Percentiles rank a stretch among this genome's conserved stretches.
These are phyloP conservation scores for Harpagoxenus sublaevis DNA, from an alignment of 2,888 invertebrate species.

Conservation along the genomic window DNA sequence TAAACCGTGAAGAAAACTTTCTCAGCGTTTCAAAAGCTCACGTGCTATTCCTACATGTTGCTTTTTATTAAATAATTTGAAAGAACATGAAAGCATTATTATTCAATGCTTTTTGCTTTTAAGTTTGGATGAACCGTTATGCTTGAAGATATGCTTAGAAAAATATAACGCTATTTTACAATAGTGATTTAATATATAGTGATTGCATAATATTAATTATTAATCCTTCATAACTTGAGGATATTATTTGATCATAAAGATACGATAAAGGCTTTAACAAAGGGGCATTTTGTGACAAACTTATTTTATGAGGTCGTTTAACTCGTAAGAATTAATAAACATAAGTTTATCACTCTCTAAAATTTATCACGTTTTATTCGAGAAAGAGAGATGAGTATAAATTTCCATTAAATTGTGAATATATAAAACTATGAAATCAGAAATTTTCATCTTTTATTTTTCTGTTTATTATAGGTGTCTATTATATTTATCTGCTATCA, in stretches of 20 bases:
- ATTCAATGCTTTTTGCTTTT: background rate
- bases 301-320: background rate
- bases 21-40: background rate
- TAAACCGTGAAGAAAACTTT: background rate
- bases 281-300: background rate
- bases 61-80: background rate
- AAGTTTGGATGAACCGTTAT: background rate
- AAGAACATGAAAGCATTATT: background rate
- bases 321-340: background rate
- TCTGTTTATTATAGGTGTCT: background rate
- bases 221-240: background rate
- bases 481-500: background rate
- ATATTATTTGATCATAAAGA: background rate
- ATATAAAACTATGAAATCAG: background rate
- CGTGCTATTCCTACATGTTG: background rate
- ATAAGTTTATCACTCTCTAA: background rate
- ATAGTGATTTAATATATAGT: background rate
- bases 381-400: background rate
- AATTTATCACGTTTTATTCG: background rate
- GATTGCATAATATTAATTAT: constrained; percentile 1
- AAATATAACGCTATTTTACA: background rate
- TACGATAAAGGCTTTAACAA: background rate
- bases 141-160: background rate
- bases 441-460: background rate
- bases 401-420: background rate